phyloP scores from a whole-genome alignment of 92 coral and sea anemone genomes.

The Diadumene lineata region DNA sequence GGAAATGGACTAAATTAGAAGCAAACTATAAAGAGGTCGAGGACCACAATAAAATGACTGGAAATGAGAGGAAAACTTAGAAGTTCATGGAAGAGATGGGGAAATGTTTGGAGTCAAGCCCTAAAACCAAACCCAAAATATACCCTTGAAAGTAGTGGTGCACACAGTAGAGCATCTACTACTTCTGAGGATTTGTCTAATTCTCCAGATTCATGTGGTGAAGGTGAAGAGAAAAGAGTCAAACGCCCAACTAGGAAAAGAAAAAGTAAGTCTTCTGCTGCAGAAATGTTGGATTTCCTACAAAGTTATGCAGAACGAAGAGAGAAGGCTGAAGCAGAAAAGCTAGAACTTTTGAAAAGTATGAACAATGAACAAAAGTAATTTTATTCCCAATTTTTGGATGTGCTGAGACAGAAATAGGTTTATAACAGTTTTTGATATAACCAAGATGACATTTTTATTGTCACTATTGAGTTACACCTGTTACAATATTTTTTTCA shows the following conservation, averaged over 20 bases:
- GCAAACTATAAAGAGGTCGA: slow-evolving; percentile 33
- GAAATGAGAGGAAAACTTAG: slow-evolving; percentile 21
- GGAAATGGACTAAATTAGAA: slow-evolving; percentile 44
- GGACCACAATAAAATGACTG: slow-evolving; percentile 42
- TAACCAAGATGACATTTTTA: too few relatives aligned
- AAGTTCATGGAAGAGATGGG: slow-evolving; percentile 25
- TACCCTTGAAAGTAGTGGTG: too few relatives aligned
- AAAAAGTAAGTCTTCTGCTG: slow-evolving; percentile 39
- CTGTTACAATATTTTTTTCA: too few relatives aligned
- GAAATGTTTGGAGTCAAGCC: slow-evolving; percentile 23
- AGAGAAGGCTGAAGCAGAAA: slow-evolving; percentile 44
- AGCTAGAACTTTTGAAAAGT: slow-evolving; percentile 31
- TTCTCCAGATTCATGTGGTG: too few relatives aligned
- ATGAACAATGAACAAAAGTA: slow-evolving; percentile 45
- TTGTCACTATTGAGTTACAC: too few relatives aligned
- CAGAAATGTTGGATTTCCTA: slow-evolving; percentile 38
- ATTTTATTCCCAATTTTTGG: slow-evolving; percentile 35
- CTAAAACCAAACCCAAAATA: slow-evolving; percentile 23
- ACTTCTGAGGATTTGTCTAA: too few relatives aligned
- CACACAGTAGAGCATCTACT: too few relatives aligned
- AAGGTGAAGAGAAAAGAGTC: background rate
- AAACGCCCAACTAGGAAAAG: slow-evolving; percentile 35
- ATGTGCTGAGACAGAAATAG: slow-evolving; percentile 22
- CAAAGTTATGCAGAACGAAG: slow-evolving; percentile 30
- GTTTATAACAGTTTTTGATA: background rate